Evolutionary conservation across 2,888 invertebrate genomes (phyloP), one percentile per base, ranked within the genome.

Genomic region (Hemithea aestivaria): DNA sequence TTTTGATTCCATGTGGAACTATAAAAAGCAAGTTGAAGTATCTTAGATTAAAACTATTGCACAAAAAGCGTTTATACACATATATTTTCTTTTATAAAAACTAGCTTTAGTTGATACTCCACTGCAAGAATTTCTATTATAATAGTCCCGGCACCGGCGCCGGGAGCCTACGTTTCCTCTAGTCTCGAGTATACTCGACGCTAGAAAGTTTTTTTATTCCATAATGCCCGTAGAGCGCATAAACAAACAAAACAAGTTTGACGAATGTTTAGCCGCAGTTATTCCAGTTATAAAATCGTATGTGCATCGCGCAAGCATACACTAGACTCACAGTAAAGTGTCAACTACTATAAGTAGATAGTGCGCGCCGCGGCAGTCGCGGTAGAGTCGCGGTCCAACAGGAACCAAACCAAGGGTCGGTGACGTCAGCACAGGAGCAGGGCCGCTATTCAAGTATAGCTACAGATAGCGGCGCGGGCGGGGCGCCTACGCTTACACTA

Each of bases 401-500:
- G 29, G 34, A 33, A 35, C 41, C 39, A 41, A 43, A 48, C 48
- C 47, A 46, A 47, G 45, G 32, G 27, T 16, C 16, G 2, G 16
- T 16, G 16, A 20, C 37, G 32, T 27, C 21, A 23, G 9, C 5
- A 16, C 16, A 16, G 16, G 16, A 16, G 16, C 16, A 5, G 5
- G 16, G 16, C 16, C 16, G 16, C 16, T 16, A 16, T 16, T 4
- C 5, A 16, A 4, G 16, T 16, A 16, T 16, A 16, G 16, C 48
- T 48, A 57, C 62, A 16, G 3, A 16, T 16, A 16, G 16, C 16
- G 16, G 16, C 16, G 16, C 16, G 16, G 57, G 61, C 65, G 66
- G 64, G 66, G 62, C 72, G 71, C 69, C 73, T 69, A 69, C 66
- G 59, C 70, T 70, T 71, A 72, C 69, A 67, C 63, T 64, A 71